A percentile compares a stretch with the other conserved stretches of the same genome.
Evolutionary conservation across 2,113 vertebrate species (phyloP).

Genomic region (Diadophis punctatus): DNA sequence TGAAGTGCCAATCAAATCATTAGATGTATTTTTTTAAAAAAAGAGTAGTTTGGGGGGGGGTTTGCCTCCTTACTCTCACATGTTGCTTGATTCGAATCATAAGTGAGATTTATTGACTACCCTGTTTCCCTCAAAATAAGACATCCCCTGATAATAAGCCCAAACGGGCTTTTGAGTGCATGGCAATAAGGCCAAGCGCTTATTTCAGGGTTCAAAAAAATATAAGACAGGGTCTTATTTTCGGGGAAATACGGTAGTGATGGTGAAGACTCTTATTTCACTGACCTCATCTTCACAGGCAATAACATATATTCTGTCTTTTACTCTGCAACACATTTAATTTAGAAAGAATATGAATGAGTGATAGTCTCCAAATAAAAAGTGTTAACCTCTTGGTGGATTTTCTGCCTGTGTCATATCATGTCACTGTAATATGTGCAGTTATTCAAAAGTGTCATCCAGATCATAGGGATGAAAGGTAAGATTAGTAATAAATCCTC

Average conservation of each 20-base stretch:
- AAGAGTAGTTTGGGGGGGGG: not conserved
- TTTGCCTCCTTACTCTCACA: not conserved
- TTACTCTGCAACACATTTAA: not conserved
- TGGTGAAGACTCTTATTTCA: not conserved
- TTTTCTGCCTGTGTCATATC: constrained; percentile 3
- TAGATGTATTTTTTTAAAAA: not conserved
- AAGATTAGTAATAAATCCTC: not conserved
- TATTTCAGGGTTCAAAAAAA: no score
- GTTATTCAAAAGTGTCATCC: not conserved
- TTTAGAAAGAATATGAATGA: not conserved
- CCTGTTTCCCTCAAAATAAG: no score
- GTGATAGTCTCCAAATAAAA: not conserved
- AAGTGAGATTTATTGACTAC: constrained; percentile 15
- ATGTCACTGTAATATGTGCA: not conserved
- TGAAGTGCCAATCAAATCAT: not conserved
- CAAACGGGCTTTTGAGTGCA: no score
- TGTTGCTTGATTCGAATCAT: not conserved
- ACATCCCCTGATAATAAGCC: no score
- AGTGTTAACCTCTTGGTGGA: not conserved
- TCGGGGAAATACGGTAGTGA: no score
- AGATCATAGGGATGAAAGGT: not conserved
- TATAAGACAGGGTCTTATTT: no score
- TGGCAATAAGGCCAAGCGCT: no score
- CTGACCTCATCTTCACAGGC: not conserved
- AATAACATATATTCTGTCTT: not conserved